phyloP scores from a whole-genome alignment of 2,797 vertebrate species.

The Myotis daubentonii region DNA sequence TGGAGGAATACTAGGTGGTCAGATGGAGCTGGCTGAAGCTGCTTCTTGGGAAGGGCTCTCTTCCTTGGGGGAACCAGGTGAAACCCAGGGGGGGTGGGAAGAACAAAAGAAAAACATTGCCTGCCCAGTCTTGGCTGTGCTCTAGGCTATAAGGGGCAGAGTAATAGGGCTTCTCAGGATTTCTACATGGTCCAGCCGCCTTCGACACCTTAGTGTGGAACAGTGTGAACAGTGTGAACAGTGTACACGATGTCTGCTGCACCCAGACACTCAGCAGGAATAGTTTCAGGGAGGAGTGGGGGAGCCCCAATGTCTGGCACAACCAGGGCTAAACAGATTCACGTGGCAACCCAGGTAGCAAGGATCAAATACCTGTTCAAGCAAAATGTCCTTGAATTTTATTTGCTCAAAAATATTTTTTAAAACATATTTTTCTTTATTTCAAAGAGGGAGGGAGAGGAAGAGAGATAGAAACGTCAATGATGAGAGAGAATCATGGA shows the following conservation, averaged over 20 bases:
- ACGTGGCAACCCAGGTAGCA: background rate
- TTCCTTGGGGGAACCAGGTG: background rate
- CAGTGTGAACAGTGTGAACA: background rate
- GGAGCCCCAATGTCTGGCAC: background rate
- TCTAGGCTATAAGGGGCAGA: background rate
- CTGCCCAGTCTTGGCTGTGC: background rate
- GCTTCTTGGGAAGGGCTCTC: background rate
- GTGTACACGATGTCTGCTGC: background rate
- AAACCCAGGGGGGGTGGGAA: background rate
- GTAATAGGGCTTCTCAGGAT: background rate
- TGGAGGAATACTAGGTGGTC: background rate
- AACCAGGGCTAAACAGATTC: background rate
- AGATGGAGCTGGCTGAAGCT: background rate
- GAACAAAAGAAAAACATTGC: background rate
- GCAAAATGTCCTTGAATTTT: background rate
- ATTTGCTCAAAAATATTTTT: slow-evolving; percentile 10
- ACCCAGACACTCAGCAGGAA: background rate
- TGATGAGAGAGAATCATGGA: no score
- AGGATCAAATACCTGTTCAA: background rate
- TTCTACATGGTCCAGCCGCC: background rate
- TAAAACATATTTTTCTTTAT: no score
- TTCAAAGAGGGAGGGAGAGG: no score
- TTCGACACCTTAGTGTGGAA: background rate
- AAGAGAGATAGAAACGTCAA: no score
- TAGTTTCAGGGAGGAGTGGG: background rate